Base-by-base conservation (phyloP, 2,797 vertebrate species). In the Hippopotamyrus pictus region DNA sequence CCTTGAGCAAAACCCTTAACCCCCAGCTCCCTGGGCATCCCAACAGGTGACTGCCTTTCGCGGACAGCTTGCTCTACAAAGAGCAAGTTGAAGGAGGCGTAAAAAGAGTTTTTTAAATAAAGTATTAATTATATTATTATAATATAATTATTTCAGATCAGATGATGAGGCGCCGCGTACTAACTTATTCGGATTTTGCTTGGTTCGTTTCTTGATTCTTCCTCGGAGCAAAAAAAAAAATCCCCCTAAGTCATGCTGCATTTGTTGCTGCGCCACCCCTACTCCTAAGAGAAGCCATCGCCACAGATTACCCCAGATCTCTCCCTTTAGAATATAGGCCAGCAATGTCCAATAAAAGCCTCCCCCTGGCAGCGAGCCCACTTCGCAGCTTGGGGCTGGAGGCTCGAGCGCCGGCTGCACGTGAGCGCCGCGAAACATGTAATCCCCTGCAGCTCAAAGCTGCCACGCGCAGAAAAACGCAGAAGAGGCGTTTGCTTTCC, bases 261-360 rank as follows among this genome's bases (percentile, higher is more conserved):
- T 51, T 79, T 86, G 29, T 44, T 54, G 29, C 41, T 33, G 44
- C 83, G 76, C 87, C 65, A 88, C n/a, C 79, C 48, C 12, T 8
- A 48, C 22, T 48, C n/a, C 48, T 46, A 22, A 82, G 51, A 62
- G 50, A 50, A 11, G 51, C 19, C 59, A 85, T 83, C 19, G n/a
- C 85, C 22, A n/a, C 41, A 25, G 83, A 86, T 50, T n/a, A 50
- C 76, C 88, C 50, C 7, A 12, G 73, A 54, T 14, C 73, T 25
- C 51, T 50, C 41, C 9, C 11, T 79, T 41, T 79, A n/a, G 41
- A 83, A 69, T 44, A 25, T 89, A 86, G 25, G 82, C 83, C 88
- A 88, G 57, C 88, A 44, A 22, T 41, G 48, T 92, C 92, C 90
- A 89, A 57, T 90, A 91, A 92, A 89, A 94, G 91, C 92, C 91